Base-by-base conservation (phyloP, 2,888 invertebrate genomes). In the Keiferia lycopersicella region DNA sequence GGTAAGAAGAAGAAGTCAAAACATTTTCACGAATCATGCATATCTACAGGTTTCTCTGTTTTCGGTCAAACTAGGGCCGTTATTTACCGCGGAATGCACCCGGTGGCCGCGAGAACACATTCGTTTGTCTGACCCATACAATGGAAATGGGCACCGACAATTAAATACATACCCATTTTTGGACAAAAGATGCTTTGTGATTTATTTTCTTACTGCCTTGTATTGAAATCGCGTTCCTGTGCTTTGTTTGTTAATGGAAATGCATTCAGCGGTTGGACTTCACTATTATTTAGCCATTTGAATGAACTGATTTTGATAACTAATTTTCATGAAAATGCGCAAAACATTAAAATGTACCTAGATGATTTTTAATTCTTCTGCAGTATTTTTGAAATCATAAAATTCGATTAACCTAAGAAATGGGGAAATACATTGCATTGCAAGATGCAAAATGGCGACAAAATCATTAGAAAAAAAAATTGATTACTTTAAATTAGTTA, bases 51-150 rank as follows among this genome's bases (percentile, higher is more conserved):
- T 56, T 56, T 34, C n/a, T 30, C 30, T 34, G 68, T 64, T 62
- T 57, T 38, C 59, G 67, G 74, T 74, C 77, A 76, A 76, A 74
- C 74, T 68, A 64, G 70, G 70, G 66, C 72, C 65, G 67, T 70
- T 64, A 75, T 74, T 70, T 68, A 68, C 69, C 53, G 12, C 45
- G 66, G 62, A 62, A 63, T 61, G 65, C 61, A 64, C 22, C 66
- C 59, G 66, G 71, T 74, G 79, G 81, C 77, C 67, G 71, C 67
- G 65, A 68, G 71, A 73, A 71, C 71, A 74, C 75, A 73, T 77
- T 73, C 10, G 62, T 63, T 62, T 67, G 61, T 61, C 64, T 51
- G 62, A 16, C 56, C 30, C 34, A 14, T 34, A 59, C 62, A 64
- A 67, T 57, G 58, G 48, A 57, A 58, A 60, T 53, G 59, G 57